These are phyloP conservation scores for Caenorhabditis briggsae DNA, from an alignment of 1,140 invertebrate genomes.

Conservation along the genomic window DNA sequence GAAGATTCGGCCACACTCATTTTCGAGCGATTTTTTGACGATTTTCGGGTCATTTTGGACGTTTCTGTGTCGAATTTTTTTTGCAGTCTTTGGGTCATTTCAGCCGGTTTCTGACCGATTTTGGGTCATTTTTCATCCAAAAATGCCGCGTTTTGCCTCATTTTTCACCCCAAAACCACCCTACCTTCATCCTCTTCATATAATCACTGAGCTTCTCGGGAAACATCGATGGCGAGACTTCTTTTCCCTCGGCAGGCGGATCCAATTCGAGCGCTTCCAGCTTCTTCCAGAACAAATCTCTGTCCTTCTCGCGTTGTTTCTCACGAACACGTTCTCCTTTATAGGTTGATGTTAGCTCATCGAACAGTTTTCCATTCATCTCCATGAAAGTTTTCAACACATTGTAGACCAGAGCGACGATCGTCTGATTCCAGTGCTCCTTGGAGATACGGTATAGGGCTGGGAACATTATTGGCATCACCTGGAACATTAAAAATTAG, in stretches of 20 bases:
- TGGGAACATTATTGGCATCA: slow-evolving; percentile 80
- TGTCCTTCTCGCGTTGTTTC: slow-evolving; percentile 76
- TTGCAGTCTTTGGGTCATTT: no score
- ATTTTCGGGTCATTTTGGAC: no score
- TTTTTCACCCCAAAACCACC: no score
- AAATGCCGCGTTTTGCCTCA: no score
- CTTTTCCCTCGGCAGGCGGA: slow-evolving; percentile 58
- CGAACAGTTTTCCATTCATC: slow-evolving; percentile 81
- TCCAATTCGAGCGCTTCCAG: slow-evolving; percentile 71
- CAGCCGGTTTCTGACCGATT: no score
- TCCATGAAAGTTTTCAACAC: slow-evolving; percentile 81
- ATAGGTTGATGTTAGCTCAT: slow-evolving; percentile 78
- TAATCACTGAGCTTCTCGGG: slow-evolving; percentile 34
- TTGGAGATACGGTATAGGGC: slow-evolving; percentile 80
- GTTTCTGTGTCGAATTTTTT: no score
- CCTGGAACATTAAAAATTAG: slow-evolving; percentile 53
- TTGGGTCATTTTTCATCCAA: no score
- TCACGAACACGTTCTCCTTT: slow-evolving; percentile 77
- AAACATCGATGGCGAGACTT: slow-evolving; percentile 22
- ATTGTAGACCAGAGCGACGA: slow-evolving; percentile 81
- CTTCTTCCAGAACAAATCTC: slow-evolving; percentile 77
- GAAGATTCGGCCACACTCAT: no score
- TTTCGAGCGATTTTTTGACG: no score
- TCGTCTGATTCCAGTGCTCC: slow-evolving; percentile 81
- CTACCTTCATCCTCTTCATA: slow-evolving; percentile 5